Evolutionary conservation across 1,140 invertebrate genomes (phyloP), one percentile per base, ranked within the genome.

Genomic region (Drosophila auraria): DNA sequence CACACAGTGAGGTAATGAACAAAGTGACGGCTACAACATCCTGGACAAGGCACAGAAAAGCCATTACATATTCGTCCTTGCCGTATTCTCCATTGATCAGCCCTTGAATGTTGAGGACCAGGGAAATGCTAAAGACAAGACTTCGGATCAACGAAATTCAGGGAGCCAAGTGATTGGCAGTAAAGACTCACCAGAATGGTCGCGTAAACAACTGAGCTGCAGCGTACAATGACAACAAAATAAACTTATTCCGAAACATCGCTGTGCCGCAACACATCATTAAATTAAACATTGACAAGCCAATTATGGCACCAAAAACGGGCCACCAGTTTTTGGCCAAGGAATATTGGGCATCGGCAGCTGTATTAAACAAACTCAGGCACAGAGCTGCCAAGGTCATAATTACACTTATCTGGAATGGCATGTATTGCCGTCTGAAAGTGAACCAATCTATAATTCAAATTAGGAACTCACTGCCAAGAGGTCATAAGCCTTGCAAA

Each of bases 401-500:
- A 33, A 51, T 23, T 15, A 17, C 3, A 15, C 30, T 25, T n/a
- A 57, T 62, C 60, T 57, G 15, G 12, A 62, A 17, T 36, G 9
- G 20, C 9, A 12, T 33, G 3, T 9, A n/a, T 8, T 20, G 14
- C 2, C 5, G n/a, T 15, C 5, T 53, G 0, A 20, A n/a, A 36
- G 0, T 36, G 9, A 3, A 36, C 11, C 33, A 11, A 36, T 36
- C 30, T 33, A 2, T 33, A 9, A 27, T 8, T n/a, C 2, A n/a
- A 2, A 12, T 25, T 14, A 4, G n/a, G 0, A 17, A 62, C 60
- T 36, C 2, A 62, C 60, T 57, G 60, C 50, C 60, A 62, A 6
- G 60, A 62, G 8, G 30, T 58, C 7, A 54, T n/a, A 0, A 62
- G 0, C 12, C 51, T 57, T 25, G 50, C 60, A 58, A 57, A 33